phyloP scores from a whole-genome alignment of 2,797 vertebrate genomes.

The Hybognathus amarus region DNA sequence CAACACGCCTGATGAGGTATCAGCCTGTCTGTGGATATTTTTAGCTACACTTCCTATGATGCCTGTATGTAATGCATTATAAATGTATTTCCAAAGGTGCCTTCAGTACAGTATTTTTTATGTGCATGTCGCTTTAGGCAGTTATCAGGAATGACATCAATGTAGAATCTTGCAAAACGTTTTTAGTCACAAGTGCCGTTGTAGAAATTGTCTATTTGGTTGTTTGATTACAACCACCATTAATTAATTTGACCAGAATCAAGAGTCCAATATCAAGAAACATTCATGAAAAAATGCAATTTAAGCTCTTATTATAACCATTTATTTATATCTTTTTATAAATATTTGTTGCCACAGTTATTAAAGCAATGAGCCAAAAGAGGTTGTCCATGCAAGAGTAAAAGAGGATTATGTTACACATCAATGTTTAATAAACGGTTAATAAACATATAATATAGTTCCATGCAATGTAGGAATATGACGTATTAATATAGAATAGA shows the following conservation, averaged over 20 bases:
- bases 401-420: not conserved
- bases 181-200: not conserved
- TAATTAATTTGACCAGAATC: not conserved
- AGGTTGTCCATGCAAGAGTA: not conserved
- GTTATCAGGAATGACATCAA: not conserved
- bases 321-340: not conserved
- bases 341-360: not conserved
- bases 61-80: not conserved
- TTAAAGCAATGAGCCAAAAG: not conserved
- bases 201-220: not conserved
- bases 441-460: not conserved
- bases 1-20: constrained; percentile 97
- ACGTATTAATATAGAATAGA: not conserved
- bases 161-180: not conserved
- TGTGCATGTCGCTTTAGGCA: not conserved
- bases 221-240: not conserved
- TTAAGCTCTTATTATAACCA: not conserved
- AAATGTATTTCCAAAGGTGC: not conserved
- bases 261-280: not conserved
- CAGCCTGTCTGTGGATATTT: constrained; percentile 7
- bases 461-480: not conserved
- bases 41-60: not conserved
- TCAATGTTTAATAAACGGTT: not conserved
- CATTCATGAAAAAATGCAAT: not conserved
- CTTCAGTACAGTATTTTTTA: not conserved